Conservation (phyloP, 1,140 invertebrate species). For the Linepithema humile region DNA sequence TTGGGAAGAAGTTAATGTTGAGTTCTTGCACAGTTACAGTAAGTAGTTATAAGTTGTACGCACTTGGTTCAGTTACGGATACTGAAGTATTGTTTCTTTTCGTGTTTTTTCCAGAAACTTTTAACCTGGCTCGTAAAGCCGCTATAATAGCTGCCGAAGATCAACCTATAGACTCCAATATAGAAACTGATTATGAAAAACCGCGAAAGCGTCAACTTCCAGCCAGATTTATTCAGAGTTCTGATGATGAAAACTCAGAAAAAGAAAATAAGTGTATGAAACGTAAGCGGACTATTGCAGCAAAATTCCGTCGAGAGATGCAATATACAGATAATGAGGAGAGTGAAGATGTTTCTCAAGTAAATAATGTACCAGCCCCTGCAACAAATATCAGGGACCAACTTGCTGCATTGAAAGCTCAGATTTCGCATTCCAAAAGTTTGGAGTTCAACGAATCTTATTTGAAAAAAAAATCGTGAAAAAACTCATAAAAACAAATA, state of each 20-base stretch:
- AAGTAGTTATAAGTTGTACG: neutral
- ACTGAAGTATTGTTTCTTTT: neutral
- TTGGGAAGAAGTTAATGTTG: neutral
- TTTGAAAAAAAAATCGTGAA: neutral
- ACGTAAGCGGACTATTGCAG: neutral
- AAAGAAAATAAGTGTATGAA: neutral
- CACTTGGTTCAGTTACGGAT: neutral
- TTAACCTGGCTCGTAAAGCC: neutral
- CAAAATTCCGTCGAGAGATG: neutral
- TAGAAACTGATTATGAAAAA: slow-evolving; percentile 11
- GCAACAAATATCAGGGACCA: neutral
- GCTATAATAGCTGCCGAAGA: slow-evolving; percentile 1
- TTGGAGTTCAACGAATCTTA: neutral
- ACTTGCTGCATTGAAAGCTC: neutral
- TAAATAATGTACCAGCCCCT: neutral
- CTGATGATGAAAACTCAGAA: neutral
- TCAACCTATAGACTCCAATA: slow-evolving; percentile 1
- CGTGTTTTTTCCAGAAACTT: slow-evolving; percentile 8
- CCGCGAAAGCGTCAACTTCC: slow-evolving; percentile 14
- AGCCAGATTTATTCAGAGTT: neutral
- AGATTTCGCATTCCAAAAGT: neutral
- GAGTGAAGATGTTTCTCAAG: neutral
- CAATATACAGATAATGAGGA: neutral
- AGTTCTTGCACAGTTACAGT: slow-evolving; percentile 20
- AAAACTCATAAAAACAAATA: neutral